Base-by-base conservation (phyloP, 2,797 vertebrate species). In the Cryptoblepharus egeriae region DNA sequence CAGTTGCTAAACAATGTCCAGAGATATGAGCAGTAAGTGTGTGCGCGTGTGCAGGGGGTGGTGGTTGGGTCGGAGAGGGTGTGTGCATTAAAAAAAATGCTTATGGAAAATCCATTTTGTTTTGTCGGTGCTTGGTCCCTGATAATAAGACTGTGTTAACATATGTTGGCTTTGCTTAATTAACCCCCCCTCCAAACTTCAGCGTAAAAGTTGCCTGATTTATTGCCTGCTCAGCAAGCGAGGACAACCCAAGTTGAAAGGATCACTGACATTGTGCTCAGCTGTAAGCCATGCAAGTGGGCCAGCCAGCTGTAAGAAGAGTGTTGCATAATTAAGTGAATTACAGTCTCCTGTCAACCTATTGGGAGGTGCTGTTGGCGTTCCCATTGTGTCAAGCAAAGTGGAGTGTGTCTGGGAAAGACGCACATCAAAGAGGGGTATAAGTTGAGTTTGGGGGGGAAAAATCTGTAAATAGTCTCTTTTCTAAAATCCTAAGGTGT, bases 281-380 rank as follows among this genome's bases (percentile, higher is more conserved):
- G 87, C 80, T 88, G 63, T 67, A 55, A 92, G 90, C 58, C 73
- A 76, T 91, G 84, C 85, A 85, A 68, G 85, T 89, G 93, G 91
- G 89, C 91, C 93, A 94, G 93, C 92, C 91, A 93, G 93, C 91
- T 92, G 88, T 95, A 92, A 87, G 83, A 94, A 93, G 92, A 88
- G 93, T 94, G 91, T 92, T 94, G 92, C 92, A 95, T 94, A 94
- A 95, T 94, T 92, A 93, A 93, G 91, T 88, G 93, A 93, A 92
- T 93, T 92, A 86, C 84, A 71, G 72, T 87, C 73, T 82, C 88
- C 81, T 85, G 82, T 85, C 90, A 94, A 68, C 82, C 60, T 93
- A 92, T 72, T 88, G 84, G 86, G 92, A n/a, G n/a, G 87, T 93
- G 91, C 77, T 81, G 76, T 82, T 88, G 86, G 77, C 77, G 0